These are phyloP conservation scores for Agriopis leucophaearia DNA, from an alignment of 2,888 invertebrate species.

Conservation along the genomic window DNA sequence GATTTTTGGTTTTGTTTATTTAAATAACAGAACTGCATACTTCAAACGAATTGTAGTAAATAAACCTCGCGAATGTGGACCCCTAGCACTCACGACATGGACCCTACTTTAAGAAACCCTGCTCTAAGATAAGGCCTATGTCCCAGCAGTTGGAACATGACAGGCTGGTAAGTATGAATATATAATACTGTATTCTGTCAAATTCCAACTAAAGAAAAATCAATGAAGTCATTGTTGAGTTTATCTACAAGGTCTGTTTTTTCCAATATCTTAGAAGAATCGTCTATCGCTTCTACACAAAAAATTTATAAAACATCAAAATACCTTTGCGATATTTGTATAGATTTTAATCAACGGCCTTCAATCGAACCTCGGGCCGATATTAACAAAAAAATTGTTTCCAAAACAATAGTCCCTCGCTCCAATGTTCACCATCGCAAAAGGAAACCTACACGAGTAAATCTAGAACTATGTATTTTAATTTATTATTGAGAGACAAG, in stretches of 20 bases:
- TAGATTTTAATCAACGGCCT: slow-evolving; percentile 29
- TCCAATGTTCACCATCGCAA: slow-evolving; percentile 4
- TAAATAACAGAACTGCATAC: no score
- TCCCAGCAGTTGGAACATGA: no score
- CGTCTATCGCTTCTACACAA: slow-evolving; percentile 19
- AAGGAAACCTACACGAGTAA: slow-evolving; percentile 1
- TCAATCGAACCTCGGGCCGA: slow-evolving; percentile 25
- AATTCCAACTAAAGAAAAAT: no score
- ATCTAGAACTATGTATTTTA: not conserved
- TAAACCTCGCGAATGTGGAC: no score
- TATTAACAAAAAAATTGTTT: slow-evolving; percentile 24
- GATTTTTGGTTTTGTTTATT: no score
- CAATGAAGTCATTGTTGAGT: not conserved
- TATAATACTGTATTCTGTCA: no score
- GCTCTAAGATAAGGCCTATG: no score
- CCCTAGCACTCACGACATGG: no score
- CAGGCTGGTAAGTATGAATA: no score
- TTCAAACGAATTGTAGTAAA: no score
- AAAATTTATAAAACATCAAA: slow-evolving; percentile 35
- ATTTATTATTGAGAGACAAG: no score
- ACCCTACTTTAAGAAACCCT: no score
- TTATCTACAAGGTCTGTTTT: not conserved
- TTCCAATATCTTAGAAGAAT: slow-evolving; percentile 5
- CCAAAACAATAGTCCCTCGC: slow-evolving; percentile 20
- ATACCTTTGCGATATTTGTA: slow-evolving; percentile 21